phyloP scores from a whole-genome alignment of 2,113 vertebrate species.

The Paralichthys olivaceus region DNA sequence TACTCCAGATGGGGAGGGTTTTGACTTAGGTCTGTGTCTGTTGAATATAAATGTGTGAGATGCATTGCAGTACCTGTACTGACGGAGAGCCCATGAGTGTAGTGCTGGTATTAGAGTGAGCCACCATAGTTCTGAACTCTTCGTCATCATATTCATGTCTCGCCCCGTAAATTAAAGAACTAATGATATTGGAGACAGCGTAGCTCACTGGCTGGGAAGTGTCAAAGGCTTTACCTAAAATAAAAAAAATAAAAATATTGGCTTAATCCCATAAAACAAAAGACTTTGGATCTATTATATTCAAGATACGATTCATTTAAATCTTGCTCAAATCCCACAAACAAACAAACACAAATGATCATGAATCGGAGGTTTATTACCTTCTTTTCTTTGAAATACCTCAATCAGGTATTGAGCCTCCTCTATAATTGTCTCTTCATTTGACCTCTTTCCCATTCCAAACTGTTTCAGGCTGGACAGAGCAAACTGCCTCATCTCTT shows the following conservation, averaged over 20 bases:
- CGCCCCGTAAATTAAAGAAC: slow-evolving; percentile 45
- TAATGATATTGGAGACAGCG: slow-evolving; percentile 9
- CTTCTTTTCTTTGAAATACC: slow-evolving; percentile 54
- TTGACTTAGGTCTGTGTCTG: too few relatives aligned
- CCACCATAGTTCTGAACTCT: slow-evolving; percentile 42
- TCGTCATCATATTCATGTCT: slow-evolving; percentile 58
- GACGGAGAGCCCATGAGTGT: slow-evolving; percentile 20
- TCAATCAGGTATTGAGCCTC: slow-evolving; percentile 54
- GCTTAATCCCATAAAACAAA: too few relatives aligned
- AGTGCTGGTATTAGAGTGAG: slow-evolving; percentile 8
- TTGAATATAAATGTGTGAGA: too few relatives aligned
- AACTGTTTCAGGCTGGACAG: slow-evolving; percentile 62
- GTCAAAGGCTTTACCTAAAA: slow-evolving; percentile 58
- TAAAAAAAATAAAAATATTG: not conserved
- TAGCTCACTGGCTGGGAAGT: slow-evolving; percentile 32
- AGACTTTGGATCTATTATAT: not conserved
- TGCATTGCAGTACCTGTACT: slow-evolving; percentile 42
- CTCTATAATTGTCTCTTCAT: slow-evolving; percentile 66
- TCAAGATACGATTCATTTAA: not conserved
- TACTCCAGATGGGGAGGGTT: too few relatives aligned
- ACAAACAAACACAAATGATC: not conserved
- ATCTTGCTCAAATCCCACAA: not conserved
- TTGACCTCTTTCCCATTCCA: slow-evolving; percentile 69
- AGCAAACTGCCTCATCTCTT: slow-evolving; percentile 68
- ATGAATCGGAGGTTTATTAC: slow-evolving; percentile 30